Evolutionary conservation across 2,113 vertebrate genomes (phyloP).

Genomic region (Cathartes aura): DNA sequence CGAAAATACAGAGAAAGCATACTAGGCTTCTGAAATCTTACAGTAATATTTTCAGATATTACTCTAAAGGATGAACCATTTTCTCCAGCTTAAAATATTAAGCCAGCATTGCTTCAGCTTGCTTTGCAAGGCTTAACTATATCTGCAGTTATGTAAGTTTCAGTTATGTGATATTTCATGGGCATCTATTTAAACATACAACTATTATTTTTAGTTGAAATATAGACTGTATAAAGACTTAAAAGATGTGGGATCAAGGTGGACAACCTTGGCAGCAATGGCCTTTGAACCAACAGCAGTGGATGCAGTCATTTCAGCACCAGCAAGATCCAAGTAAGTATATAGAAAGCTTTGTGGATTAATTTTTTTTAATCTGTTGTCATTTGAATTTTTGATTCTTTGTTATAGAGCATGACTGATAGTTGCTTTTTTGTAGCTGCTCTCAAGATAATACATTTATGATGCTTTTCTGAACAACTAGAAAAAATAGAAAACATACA

Average conservation of each 20-base stretch:
- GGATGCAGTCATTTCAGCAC: slow-evolving; percentile 99
- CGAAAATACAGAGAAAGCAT: not conserved
- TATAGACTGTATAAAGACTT: slow-evolving; percentile 73
- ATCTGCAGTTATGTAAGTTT: slow-evolving; percentile 63
- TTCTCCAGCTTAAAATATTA: slow-evolving; percentile 51
- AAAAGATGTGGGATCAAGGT: slow-evolving; percentile 98
- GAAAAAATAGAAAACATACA: not conserved
- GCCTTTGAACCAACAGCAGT: slow-evolving; percentile 98
- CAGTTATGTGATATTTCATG: slow-evolving; percentile 57
- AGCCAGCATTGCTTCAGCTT: slow-evolving; percentile 68
- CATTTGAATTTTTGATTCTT: not conserved
- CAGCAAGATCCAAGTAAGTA: slow-evolving; percentile 96
- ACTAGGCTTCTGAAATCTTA: slow-evolving; percentile 19
- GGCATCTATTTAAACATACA: slow-evolving; percentile 66
- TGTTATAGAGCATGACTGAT: not conserved
- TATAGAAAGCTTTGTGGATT: slow-evolving; percentile 46
- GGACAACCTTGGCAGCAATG: slow-evolving; percentile 99
- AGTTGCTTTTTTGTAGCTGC: not conserved
- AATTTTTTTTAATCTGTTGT: not conserved
- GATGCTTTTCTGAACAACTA: not conserved
- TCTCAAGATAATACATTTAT: not conserved
- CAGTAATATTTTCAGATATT: slow-evolving; percentile 27
- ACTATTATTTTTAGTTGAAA: slow-evolving; percentile 74
- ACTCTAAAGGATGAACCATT: slow-evolving; percentile 46
- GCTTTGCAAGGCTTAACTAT: slow-evolving; percentile 62